Conservation (phyloP, 2,888 invertebrate genomes). For the Eupithecia inturbata region DNA sequence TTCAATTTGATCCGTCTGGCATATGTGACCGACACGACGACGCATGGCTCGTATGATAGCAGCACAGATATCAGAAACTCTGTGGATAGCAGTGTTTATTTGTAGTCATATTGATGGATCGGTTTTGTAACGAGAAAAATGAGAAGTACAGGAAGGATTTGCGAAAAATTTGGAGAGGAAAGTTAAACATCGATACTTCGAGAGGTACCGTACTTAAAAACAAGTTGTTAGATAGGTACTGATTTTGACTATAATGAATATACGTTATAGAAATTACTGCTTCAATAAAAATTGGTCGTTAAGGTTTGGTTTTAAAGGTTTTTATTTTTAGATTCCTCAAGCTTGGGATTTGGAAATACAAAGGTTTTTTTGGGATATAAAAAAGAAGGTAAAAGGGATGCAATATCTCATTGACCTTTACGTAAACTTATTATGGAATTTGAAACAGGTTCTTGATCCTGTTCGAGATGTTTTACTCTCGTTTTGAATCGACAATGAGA, state of each 20-base stretch:
- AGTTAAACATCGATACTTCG: not conserved
- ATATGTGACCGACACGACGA: not conserved
- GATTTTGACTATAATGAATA: too few relatives aligned
- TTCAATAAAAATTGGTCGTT: not conserved
- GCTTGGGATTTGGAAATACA: not conserved
- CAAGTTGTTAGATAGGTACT: not conserved
- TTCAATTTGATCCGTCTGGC: constrained; percentile 2
- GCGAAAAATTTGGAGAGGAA: not conserved
- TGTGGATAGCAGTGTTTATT: not conserved
- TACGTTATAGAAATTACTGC: not conserved
- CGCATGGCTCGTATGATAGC: not conserved
- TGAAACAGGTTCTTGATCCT: constrained; percentile 8
- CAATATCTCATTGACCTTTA: not conserved
- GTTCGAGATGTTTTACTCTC: not conserved
- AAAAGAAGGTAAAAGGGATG: constrained; percentile 1
- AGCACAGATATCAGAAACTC: too few relatives aligned
- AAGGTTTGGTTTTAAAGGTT: not conserved
- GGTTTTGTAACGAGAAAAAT: not conserved
- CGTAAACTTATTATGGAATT: not conserved
- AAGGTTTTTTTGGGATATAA: not conserved
- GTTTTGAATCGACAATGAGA: not conserved
- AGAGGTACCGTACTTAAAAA: too few relatives aligned
- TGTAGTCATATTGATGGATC: not conserved
- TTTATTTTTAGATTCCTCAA: not conserved
- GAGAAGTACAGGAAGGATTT: not conserved